phyloP scores from a whole-genome alignment of 2,888 invertebrate genomes.

The Melieria picta region DNA sequence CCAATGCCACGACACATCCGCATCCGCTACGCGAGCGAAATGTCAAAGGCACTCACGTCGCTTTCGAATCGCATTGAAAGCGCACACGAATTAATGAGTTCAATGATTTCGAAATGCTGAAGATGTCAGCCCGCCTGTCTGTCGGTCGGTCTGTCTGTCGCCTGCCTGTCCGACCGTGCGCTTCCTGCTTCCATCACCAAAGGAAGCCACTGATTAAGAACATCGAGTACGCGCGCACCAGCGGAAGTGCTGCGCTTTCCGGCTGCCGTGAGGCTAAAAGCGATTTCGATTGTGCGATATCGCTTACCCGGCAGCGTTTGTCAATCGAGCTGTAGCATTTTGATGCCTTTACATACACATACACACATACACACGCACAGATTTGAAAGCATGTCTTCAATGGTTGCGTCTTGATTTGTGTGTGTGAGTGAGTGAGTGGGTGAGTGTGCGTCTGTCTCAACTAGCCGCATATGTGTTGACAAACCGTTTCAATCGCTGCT shows the following conservation, averaged over 20 bases:
- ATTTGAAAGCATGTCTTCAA: background rate
- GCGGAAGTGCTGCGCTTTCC: too few species aligned
- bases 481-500: slow-evolving; percentile 10
- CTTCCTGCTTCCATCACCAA: slow-evolving; percentile 6
- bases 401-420: background rate
- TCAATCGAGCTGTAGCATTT: background rate
- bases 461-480: slow-evolving; percentile 20
- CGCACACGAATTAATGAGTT: slow-evolving; percentile 58
- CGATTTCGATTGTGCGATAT: background rate
- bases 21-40: slow-evolving; percentile 11
- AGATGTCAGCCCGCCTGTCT: slow-evolving; percentile 10
- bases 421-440: background rate
- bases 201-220: slow-evolving; percentile 40
- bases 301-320: background rate
- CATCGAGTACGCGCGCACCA: background rate
- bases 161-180: slow-evolving; percentile 31
- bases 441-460: background rate
- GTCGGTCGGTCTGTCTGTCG: slow-evolving; percentile 22
- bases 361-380: background rate
- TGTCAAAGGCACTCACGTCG: slow-evolving; percentile 11
- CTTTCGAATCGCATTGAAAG: slow-evolving; percentile 40
- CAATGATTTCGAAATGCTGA: slow-evolving; percentile 46
- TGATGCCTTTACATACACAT: background rate
- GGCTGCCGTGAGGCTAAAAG: too few species aligned
- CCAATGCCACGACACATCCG: background rate